Conservation (phyloP, 2,113 vertebrate genomes). For the Gobiocypris rarus region DNA sequence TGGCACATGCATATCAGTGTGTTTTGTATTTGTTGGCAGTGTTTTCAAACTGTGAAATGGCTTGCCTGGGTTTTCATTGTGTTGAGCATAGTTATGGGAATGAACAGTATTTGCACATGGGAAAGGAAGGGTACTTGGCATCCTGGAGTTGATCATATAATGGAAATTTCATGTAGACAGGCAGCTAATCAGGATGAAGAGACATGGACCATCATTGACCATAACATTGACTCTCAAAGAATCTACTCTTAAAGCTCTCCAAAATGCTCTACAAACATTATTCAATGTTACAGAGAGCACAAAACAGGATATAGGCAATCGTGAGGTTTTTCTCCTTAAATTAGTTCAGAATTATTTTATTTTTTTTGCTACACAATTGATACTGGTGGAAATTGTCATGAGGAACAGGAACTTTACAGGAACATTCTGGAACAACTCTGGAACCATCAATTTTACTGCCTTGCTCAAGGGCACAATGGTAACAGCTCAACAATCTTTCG, state of each 20-base stretch:
- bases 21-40: constrained; percentile 1
- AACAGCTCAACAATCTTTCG: neutral
- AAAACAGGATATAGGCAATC: neutral
- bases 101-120: neutral
- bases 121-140: neutral
- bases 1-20: neutral
- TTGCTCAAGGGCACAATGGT: neutral
- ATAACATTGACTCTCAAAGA: neutral
- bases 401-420: neutral
- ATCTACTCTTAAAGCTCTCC: constrained; percentile 46
- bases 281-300: constrained; percentile 51
- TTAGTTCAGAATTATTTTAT: neutral
- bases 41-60: neutral
- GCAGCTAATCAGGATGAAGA: neutral
- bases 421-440: neutral
- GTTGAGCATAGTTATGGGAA: neutral
- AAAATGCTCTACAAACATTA: constrained; percentile 56
- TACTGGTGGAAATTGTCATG: neutral
- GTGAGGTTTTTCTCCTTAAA: neutral
- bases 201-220: neutral
- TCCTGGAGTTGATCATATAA: neutral
- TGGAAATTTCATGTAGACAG: neutral
- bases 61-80: neutral
- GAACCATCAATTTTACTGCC: neutral
- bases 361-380: neutral